Base-by-base conservation (phyloP, 2,113 vertebrate species). In the zebrafish (Danio rerio) region DNA sequence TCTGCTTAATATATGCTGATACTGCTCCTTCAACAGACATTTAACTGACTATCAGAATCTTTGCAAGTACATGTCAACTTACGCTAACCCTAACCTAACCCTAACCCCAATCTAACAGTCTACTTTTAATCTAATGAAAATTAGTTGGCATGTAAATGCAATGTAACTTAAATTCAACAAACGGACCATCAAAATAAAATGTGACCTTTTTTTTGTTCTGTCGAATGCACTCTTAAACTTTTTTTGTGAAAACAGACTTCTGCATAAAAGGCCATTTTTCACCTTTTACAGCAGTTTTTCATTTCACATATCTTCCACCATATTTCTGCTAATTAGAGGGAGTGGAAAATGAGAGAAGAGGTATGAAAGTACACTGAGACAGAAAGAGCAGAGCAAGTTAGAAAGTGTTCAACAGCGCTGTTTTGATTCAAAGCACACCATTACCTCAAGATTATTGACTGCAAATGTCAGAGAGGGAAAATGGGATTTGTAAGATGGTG, bases 401-500 rank as follows among this genome's bases (percentile, higher is more conserved):
- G 16, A 70, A 77, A 9, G 45, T 50, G 50, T n/a, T 49, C 68
- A 56, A 63, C 65, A 52, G 47, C 31, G 65, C 13, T 71, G 47
- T 88, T 87, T 77, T 83, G 84, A 92, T 91, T 91, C 88, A 89
- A 88, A 87, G 84, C 87, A 88, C 85, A 87, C 4, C 63, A 74
- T 86, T 88, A 90, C 84, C 88, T 85, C 6, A 47, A 89, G 88
- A 91, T 92, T 93, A 91, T 86, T 88, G 88, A 91, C 83, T 89
- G 62, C 83, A 91, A 92, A 91, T 92, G 89, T 91, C 91, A 89
- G 78, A 59, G 21, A 71, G 81, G 83, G 75, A 71, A 84, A 81
- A 56, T 76, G 58, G 59, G 80, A 78, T 82, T 89, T 88, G 82
- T 81, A 75, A 82, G 58, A 61, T 83, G 77, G 73, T 75, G 73